phyloP scores from a whole-genome alignment of 1,140 invertebrate species.

The Orchesella cincta region DNA sequence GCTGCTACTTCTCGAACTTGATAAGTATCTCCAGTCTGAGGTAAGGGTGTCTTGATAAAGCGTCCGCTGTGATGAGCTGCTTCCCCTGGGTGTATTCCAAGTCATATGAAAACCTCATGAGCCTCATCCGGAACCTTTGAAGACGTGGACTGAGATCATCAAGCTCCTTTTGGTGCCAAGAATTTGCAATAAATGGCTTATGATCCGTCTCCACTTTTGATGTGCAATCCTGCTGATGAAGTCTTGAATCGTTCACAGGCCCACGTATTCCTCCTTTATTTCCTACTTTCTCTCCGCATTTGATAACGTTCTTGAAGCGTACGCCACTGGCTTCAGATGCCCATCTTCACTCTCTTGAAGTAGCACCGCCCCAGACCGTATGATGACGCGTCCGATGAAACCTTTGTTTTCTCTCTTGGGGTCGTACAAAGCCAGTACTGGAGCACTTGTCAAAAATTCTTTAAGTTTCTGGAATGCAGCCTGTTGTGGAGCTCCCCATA shows the following conservation, averaged over 20 bases:
- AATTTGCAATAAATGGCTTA: constrained; percentile 52
- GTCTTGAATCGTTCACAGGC: constrained; percentile 50
- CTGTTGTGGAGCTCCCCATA: constrained; percentile 52
- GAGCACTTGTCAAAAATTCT: constrained; percentile 21
- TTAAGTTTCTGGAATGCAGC: constrained; percentile 49
- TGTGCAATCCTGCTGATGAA: constrained; percentile 50
- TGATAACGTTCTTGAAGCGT: constrained; percentile 51
- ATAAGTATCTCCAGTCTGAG: not conserved
- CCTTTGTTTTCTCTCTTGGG: not conserved
- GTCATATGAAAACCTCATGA: constrained; percentile 54
- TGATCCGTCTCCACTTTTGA: constrained; percentile 54
- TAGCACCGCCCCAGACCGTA: constrained; percentile 52
- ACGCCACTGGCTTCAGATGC: constrained; percentile 49
- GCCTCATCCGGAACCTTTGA: constrained; percentile 54
- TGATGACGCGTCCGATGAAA: constrained; percentile 48
- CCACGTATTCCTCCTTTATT: constrained; percentile 53
- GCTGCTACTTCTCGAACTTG: not conserved
- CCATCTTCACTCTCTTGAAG: constrained; percentile 46
- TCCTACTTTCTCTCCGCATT: constrained; percentile 51
- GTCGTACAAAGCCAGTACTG: constrained; percentile 31
- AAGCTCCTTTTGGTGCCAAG: constrained; percentile 50
- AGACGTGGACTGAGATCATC: constrained; percentile 54
- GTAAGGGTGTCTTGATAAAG: constrained; percentile 49
- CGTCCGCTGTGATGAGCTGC: constrained; percentile 53
- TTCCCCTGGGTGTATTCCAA: constrained; percentile 53